Conservation (phyloP, 2,888 invertebrate species). For the Vannuccia rotundouncinata region DNA sequence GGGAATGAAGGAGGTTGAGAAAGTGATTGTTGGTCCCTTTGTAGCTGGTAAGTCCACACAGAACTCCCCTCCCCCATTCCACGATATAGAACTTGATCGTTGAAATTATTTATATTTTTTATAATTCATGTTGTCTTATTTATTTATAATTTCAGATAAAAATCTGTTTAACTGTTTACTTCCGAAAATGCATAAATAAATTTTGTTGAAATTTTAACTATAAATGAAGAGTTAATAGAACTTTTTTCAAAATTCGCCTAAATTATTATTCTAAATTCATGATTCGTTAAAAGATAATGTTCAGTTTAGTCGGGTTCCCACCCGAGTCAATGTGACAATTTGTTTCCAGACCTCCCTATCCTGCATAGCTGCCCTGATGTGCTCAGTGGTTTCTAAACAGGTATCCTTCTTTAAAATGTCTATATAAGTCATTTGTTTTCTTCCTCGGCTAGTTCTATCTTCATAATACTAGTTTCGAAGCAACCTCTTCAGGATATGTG, state of each 20-base stretch:
- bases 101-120: too few relatives aligned
- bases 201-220: too few relatives aligned
- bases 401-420: background rate
- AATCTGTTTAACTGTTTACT: too few relatives aligned
- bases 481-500: background rate
- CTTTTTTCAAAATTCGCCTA: too few relatives aligned
- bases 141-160: too few relatives aligned
- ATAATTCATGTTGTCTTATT: too few relatives aligned
- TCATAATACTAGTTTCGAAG: background rate
- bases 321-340: background rate
- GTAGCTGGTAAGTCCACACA: background rate
- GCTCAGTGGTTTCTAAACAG: background rate
- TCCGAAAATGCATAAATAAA: too few relatives aligned
- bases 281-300: too few relatives aligned
- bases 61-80: too few relatives aligned
- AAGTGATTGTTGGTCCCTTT: background rate
- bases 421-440: background rate
- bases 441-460: background rate
- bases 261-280: too few relatives aligned
- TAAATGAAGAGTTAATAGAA: background rate
- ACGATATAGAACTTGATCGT: too few relatives aligned
- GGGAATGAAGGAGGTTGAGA: background rate
- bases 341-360: background rate
- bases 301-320: background rate
- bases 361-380: background rate